phyloP scores from a whole-genome alignment of 2,888 invertebrate genomes.

The Rotaria magnacalcarata region DNA sequence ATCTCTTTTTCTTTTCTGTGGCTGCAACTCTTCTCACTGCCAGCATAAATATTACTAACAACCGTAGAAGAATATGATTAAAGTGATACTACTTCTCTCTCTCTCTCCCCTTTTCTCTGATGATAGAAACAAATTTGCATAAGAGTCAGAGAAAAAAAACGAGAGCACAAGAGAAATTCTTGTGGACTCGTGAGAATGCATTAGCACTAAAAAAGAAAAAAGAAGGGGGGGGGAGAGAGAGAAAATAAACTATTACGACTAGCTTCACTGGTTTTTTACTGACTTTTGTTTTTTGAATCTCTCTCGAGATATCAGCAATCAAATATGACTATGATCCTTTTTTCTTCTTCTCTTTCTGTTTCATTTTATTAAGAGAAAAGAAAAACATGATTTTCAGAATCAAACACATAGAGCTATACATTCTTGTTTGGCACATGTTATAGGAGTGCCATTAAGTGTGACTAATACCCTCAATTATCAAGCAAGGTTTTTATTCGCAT shows the following conservation, averaged over 20 bases:
- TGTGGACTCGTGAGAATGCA: neutral
- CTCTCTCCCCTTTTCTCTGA: neutral
- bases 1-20: neutral
- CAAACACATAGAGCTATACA: neutral
- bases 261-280: neutral
- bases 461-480: neutral
- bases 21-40: neutral
- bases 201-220: neutral
- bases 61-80: neutral
- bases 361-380: neutral
- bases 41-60: neutral
- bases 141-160: neutral
- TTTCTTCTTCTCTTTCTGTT: neutral
- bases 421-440: neutral
- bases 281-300: neutral
- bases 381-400: neutral
- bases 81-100: neutral
- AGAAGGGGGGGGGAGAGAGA: neutral
- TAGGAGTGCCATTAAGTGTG: neutral
- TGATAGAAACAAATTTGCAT: conserved; percentile 11
- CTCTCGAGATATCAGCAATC: neutral
- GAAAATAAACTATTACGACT: neutral
- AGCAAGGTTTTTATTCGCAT: neutral
- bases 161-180: neutral
- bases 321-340: neutral